phyloP scores from a whole-genome alignment of 2,888 invertebrate species.

The Blomia tropicalis region DNA sequence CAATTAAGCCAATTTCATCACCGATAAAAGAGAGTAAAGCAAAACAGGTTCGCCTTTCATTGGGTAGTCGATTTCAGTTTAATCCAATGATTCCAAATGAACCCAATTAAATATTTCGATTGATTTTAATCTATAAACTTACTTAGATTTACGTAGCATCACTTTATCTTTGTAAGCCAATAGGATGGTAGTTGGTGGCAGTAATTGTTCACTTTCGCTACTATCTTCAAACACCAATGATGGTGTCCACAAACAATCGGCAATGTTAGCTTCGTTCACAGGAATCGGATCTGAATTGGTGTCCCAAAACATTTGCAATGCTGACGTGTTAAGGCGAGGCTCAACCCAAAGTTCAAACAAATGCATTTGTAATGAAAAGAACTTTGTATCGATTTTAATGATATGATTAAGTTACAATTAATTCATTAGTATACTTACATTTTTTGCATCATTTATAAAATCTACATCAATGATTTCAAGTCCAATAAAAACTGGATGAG shows the following conservation, averaged over 20 bases:
- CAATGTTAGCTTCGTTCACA: conserved; percentile 20
- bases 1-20: background rate
- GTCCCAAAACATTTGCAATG: conserved; percentile 11
- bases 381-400: conserved; percentile 4
- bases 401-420: background rate
- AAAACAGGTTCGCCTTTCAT: background rate
- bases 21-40: background rate
- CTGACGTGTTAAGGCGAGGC: conserved; percentile 17
- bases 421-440: background rate
- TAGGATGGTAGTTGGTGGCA: conserved; percentile 22
- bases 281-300: conserved; percentile 16
- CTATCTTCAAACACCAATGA: conserved; percentile 25
- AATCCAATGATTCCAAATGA: background rate
- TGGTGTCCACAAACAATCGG: conserved; percentile 26
- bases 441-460: conserved; percentile 17
- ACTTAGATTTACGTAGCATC: conserved; percentile 25
- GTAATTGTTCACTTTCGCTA: conserved; percentile 17
- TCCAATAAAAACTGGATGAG: conserved; percentile 19
- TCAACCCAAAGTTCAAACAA: conserved; percentile 25
- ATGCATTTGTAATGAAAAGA: conserved; percentile 24
- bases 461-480: conserved; percentile 16
- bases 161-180: conserved; percentile 9
- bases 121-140: background rate
- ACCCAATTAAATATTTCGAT: background rate
- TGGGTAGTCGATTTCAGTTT: background rate